Evolutionary conservation across 2,797 vertebrate species (phyloP).

Genomic region (Hippopotamyrus pictus): DNA sequence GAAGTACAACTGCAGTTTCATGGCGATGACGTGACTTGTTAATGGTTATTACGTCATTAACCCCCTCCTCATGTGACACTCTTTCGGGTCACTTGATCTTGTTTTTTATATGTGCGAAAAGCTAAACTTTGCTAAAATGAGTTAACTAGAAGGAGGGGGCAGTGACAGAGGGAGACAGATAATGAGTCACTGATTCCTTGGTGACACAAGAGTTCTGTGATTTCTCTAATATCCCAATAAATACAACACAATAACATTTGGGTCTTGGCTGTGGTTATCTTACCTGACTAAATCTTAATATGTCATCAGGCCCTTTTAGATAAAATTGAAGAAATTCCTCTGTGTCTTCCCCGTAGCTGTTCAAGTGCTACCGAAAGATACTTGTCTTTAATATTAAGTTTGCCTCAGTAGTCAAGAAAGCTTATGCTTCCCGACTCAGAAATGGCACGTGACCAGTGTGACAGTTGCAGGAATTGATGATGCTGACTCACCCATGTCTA

Average conservation of each 20-base stretch:
- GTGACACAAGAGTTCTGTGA: not conserved
- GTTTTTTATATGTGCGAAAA: not conserved
- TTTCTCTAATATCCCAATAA: not conserved
- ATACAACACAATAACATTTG: not conserved
- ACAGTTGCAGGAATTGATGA: not conserved
- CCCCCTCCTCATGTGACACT: not conserved
- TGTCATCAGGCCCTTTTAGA: not conserved
- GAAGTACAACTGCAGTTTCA: not conserved
- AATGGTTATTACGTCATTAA: not conserved
- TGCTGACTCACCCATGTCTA: not conserved
- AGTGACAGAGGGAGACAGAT: not conserved
- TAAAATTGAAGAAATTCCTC: not conserved
- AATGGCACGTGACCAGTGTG: not conserved
- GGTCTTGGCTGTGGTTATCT: not conserved
- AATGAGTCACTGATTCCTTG: not conserved
- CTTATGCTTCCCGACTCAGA: not conserved
- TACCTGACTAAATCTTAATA: not conserved
- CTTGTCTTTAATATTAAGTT: not conserved
- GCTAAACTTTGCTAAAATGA: not conserved
- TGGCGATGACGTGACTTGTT: not conserved
- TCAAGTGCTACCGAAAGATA: not conserved
- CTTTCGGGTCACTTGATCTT: not conserved
- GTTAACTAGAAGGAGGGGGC: not conserved
- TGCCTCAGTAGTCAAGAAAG: not conserved
- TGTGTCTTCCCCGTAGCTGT: not conserved